A percentile compares a stretch with the other conserved stretches of the same genome.
Conservation (phyloP, 2,888 invertebrate species). For the Callyntrura sp. region DNA sequence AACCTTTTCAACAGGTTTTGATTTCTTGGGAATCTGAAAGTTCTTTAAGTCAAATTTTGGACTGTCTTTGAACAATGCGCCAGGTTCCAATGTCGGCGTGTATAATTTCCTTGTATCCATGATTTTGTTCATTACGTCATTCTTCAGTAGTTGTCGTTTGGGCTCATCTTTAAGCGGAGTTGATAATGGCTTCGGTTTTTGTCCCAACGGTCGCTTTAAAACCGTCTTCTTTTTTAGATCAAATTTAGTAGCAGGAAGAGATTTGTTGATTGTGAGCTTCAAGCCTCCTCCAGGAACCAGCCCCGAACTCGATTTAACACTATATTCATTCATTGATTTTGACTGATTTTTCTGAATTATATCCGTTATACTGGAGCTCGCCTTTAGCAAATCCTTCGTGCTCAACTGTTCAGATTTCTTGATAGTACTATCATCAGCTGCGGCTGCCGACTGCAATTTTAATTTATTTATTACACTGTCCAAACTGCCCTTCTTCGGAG, state of each 20-base stretch:
- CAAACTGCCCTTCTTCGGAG: constrained; percentile 87
- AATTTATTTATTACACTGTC: constrained; percentile 95
- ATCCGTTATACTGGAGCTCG: constrained; percentile 81
- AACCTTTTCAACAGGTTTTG: constrained; percentile 65
- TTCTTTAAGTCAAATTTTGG: constrained; percentile 81
- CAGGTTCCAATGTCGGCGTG: constrained; percentile 64
- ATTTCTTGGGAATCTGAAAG: constrained; percentile 84
- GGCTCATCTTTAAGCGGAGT: constrained; percentile 40
- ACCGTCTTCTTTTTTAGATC: constrained; percentile 72
- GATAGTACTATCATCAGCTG: constrained; percentile 26
- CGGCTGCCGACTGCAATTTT: constrained; percentile 86
- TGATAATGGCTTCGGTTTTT: constrained; percentile 67
- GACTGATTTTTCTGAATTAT: constrained; percentile 79
- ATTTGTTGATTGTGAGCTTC: constrained; percentile 96
- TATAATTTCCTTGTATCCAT: constrained; percentile 68
- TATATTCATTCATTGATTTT: constrained; percentile 79
- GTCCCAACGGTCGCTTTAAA: constrained; percentile 71
- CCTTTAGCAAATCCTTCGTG: constrained; percentile 81
- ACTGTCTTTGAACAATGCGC: constrained; percentile 67
- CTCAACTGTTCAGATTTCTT: constrained; percentile 73
- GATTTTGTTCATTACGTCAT: constrained; percentile 69
- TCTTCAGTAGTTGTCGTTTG: constrained; percentile 68
- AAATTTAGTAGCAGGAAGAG: constrained; percentile 85
- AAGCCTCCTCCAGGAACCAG: constrained; percentile 85
- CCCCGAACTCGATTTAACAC: constrained; percentile 80